A percentile compares a stretch with the other conserved stretches of the same genome.
These are phyloP conservation scores for Astatotilapia flaviijosephi DNA, from an alignment of 2,113 vertebrate genomes.

Conservation along the genomic window DNA sequence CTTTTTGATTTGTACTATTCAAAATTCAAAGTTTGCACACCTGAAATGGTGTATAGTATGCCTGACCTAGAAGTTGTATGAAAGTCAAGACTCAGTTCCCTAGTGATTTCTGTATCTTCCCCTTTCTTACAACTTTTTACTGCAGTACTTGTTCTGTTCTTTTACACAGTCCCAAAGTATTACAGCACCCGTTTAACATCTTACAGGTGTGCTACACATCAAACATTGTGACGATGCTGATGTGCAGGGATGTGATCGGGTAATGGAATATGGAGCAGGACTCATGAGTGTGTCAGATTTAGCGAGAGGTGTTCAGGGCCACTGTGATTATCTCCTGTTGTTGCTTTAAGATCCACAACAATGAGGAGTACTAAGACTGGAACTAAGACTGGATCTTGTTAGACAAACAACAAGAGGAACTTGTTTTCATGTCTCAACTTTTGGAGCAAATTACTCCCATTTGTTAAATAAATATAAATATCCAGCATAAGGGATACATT, in stretches of 20 bases:
- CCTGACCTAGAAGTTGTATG: not conserved
- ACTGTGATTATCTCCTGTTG: not conserved
- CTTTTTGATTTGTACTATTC: not conserved
- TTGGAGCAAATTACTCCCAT: not conserved
- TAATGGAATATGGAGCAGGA: conserved; percentile 45
- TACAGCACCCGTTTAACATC: not conserved
- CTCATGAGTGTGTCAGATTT: conserved; percentile 55
- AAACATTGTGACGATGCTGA: not conserved
- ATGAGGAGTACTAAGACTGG: not conserved
- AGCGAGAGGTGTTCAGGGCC: not conserved
- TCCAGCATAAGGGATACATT: not conserved
- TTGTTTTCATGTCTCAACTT: not conserved
- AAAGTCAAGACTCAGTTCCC: not conserved
- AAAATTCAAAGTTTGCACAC: not conserved
- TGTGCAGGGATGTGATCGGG: conserved; percentile 5
- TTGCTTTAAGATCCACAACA: not conserved
- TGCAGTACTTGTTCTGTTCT: not conserved
- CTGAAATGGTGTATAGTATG: not conserved
- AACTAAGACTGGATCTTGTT: not conserved
- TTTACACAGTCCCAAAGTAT: not conserved
- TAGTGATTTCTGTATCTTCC: not conserved
- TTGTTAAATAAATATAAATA: not conserved
- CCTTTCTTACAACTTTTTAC: not conserved
- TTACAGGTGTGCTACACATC: not conserved
- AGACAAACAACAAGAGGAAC: not conserved